Evolutionary conservation across 2,797 vertebrate genomes (phyloP).

Genomic region (Danio tinwini): DNA sequence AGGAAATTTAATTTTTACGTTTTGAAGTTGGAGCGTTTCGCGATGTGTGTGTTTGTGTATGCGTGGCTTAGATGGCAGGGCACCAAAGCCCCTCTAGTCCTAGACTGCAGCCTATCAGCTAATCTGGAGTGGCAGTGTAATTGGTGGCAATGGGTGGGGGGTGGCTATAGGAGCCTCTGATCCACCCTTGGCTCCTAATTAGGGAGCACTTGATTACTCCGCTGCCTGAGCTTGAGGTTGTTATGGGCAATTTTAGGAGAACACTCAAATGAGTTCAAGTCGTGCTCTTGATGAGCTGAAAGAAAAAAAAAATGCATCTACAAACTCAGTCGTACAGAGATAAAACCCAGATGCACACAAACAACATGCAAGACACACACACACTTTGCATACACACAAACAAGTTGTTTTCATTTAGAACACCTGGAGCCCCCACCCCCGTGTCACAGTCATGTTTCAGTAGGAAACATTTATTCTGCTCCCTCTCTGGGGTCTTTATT

Average conservation of each 20-base stretch:
- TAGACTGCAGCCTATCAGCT: conserved; percentile 53
- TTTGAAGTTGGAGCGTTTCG: background rate
- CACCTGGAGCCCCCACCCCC: conserved; percentile 36
- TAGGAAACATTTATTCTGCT: conserved; percentile 52
- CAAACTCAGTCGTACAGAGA: background rate
- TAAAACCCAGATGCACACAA: conserved; percentile 38
- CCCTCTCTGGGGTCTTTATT: conserved; percentile 52
- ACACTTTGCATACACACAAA: conserved; percentile 2
- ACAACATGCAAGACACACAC: background rate
- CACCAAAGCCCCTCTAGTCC: conserved; percentile 47
- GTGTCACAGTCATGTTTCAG: conserved; percentile 51
- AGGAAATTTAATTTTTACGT: background rate
- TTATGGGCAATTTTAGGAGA: conserved; percentile 58
- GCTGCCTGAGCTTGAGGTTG: conserved; percentile 53
- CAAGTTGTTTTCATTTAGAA: conserved; percentile 35
- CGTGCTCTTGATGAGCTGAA: conserved; percentile 44
- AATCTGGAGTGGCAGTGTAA: conserved; percentile 55
- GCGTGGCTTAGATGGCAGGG: conserved; percentile 40
- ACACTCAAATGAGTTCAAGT: conserved; percentile 56
- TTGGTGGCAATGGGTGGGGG: conserved; percentile 57
- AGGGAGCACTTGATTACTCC: conserved; percentile 57
- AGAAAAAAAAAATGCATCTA: conserved; percentile 26
- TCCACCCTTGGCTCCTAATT: conserved; percentile 60
- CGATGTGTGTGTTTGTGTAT: background rate
- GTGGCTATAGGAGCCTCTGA: conserved; percentile 57